Percentiles rank a stretch among this genome's conserved stretches.
phyloP scores from a whole-genome alignment of 2,888 invertebrate species.

The Eristalis arbustorum region DNA sequence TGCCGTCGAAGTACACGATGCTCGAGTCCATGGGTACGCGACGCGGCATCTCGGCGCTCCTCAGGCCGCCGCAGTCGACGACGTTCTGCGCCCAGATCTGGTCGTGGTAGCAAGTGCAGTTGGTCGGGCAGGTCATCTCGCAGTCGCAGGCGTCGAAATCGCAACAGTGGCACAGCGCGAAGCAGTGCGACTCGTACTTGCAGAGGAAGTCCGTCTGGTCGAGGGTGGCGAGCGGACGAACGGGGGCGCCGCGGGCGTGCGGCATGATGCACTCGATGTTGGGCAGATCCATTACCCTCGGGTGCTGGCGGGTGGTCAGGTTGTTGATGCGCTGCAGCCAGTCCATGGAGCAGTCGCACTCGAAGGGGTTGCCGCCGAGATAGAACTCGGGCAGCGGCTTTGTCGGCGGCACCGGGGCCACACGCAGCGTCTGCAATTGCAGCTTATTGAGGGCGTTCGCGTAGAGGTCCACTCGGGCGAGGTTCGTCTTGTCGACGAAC shows the following conservation, averaged over 20 bases:
- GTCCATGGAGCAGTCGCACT: constrained; percentile 97
- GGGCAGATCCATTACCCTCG: constrained; percentile 93
- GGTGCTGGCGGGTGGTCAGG: constrained; percentile 91
- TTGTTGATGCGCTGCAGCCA: constrained; percentile 95
- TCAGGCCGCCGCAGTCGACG: constrained; percentile 92
- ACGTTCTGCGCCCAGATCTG: constrained; percentile 96
- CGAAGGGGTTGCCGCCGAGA: constrained; percentile 95
- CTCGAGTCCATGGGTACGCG: constrained; percentile 98
- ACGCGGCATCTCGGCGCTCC: constrained; percentile 89
- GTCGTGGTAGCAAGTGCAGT: constrained; percentile 97
- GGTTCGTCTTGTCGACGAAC: constrained; percentile 90
- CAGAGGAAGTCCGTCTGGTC: constrained; percentile 94
- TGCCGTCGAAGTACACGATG: constrained; percentile 95
- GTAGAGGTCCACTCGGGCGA: constrained; percentile 94
- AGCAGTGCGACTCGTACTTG: constrained; percentile 95
- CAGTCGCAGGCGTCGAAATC: constrained; percentile 98
- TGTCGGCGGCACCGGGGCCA: constrained; percentile 84
- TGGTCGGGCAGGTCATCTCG: constrained; percentile 97
- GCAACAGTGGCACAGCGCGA: constrained; percentile 96
- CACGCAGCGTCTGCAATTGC: constrained; percentile 89
- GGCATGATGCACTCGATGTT: constrained; percentile 94
- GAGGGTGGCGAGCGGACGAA: constrained; percentile 88
- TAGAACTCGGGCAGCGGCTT: constrained; percentile 92
- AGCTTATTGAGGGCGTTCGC: constrained; percentile 92
- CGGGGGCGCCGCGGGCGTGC: constrained; percentile 90